These are phyloP conservation scores for Sialis lutaria DNA, from an alignment of 2,888 invertebrate species.

Conservation along the genomic window DNA sequence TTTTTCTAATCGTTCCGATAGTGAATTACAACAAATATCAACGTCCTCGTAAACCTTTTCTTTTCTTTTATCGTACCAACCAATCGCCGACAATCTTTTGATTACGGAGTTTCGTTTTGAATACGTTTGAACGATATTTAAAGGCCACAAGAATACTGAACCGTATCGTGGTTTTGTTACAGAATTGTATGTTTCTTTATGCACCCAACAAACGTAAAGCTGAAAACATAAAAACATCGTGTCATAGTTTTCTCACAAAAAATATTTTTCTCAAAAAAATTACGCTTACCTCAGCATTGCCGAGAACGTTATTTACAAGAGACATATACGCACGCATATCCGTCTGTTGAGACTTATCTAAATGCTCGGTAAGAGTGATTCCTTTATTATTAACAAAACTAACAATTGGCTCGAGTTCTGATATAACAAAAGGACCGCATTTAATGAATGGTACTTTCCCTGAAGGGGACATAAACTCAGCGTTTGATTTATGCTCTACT, in stretches of 20 bases:
- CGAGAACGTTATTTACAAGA: constrained; percentile 71
- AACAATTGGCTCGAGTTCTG: constrained; percentile 84
- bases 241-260: neutral
- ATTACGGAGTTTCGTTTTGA: constrained; percentile 52
- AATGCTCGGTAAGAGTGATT: constrained; percentile 48
- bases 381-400: constrained; percentile 78
- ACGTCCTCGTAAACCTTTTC: constrained; percentile 64
- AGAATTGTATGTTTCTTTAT: constrained; percentile 57
- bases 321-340: constrained; percentile 92
- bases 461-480: constrained; percentile 92
- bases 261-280: neutral
- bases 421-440: constrained; percentile 72
- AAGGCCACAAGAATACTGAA: constrained; percentile 84
- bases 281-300: constrained; percentile 67
- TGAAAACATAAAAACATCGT: constrained; percentile 19
- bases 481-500: constrained; percentile 73
- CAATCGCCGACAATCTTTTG: constrained; percentile 55
- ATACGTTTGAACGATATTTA: constrained; percentile 66
- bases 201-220: constrained; percentile 78
- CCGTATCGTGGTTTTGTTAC: constrained; percentile 76
- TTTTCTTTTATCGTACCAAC: constrained; percentile 65
- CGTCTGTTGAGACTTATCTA: constrained; percentile 60
- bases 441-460: constrained; percentile 85
- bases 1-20: constrained; percentile 68
- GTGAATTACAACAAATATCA: constrained; percentile 71